phyloP scores from a whole-genome alignment of 2,888 invertebrate species.

The Phortica okadai region DNA sequence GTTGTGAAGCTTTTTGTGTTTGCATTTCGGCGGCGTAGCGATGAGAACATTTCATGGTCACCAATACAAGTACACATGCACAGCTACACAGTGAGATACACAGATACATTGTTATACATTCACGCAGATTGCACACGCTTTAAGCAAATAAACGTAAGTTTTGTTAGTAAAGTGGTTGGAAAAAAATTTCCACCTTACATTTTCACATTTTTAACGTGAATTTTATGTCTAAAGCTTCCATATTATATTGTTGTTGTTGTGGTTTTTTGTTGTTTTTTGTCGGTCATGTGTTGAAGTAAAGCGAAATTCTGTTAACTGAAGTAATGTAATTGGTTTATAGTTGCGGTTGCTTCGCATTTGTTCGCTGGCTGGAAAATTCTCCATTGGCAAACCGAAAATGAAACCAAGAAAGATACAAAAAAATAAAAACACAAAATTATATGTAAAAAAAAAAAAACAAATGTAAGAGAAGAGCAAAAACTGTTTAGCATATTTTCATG shows the following conservation, averaged over 20 bases:
- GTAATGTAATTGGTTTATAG: conserved; percentile 58
- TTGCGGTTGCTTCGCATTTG: conserved; percentile 24
- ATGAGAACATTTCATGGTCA: conserved; percentile 66
- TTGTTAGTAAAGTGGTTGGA: conserved; percentile 7
- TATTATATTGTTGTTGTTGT: neutral
- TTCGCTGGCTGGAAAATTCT: conserved; percentile 19
- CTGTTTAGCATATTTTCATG: conserved; percentile 26
- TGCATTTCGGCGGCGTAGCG: conserved; percentile 12
- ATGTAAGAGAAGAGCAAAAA: neutral
- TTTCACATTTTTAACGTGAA: neutral
- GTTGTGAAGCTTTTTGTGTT: neutral
- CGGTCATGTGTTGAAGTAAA: too few relatives aligned
- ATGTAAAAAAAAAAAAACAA: neutral
- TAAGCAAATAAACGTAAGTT: conserved; percentile 5
- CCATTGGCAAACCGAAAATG: neutral
- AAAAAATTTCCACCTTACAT: neutral
- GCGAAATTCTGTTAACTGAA: conserved; percentile 39
- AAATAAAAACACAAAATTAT: neutral
- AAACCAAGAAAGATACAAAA: neutral
- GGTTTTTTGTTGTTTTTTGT: too few relatives aligned
- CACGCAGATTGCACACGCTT: conserved; percentile 23
- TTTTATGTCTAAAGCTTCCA: too few relatives aligned
- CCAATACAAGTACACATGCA: conserved; percentile 49
- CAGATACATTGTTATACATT: conserved; percentile 7
- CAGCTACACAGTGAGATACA: conserved; percentile 22